A percentile compares a stretch with the other conserved stretches of the same genome.
Conservation (phyloP, 1,140 invertebrate genomes). For the Trissolcus basalis region DNA sequence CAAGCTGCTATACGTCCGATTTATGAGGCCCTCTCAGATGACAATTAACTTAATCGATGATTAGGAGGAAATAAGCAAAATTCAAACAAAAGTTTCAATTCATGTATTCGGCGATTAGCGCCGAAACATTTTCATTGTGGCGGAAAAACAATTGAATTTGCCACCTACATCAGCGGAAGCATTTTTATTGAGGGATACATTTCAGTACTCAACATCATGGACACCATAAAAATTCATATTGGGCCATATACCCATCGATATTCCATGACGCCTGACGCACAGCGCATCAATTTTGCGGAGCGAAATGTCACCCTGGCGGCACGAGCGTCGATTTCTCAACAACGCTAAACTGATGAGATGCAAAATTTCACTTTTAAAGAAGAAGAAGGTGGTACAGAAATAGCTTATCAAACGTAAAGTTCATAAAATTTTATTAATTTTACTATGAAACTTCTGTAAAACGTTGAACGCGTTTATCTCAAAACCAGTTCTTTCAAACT, state of each 20-base stretch:
- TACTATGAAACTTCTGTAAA: slow-evolving; percentile 2
- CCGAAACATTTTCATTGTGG: slow-evolving; percentile 10
- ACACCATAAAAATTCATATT: slow-evolving; percentile 2
- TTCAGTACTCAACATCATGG: slow-evolving; percentile 19
- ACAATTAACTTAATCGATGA: slow-evolving; percentile 12
- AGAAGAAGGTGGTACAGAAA: slow-evolving; percentile 7
- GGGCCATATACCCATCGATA: not conserved
- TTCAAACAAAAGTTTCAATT: slow-evolving; percentile 21
- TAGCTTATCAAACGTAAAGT: slow-evolving; percentile 1
- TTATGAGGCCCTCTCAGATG: slow-evolving; percentile 13
- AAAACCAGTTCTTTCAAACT: slow-evolving; percentile 9
- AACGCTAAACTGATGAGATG: slow-evolving; percentile 1
- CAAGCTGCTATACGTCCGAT: slow-evolving; percentile 7
- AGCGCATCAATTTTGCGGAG: slow-evolving; percentile 5
- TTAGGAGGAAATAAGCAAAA: slow-evolving; percentile 9
- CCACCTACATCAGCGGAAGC: slow-evolving; percentile 1
- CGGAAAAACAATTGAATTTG: slow-evolving; percentile 14
- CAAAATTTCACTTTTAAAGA: slow-evolving; percentile 3
- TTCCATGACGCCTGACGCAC: not conserved
- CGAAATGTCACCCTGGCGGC: not conserved
- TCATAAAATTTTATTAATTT: slow-evolving; percentile 6
- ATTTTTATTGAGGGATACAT: slow-evolving; percentile 22
- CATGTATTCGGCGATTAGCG: slow-evolving; percentile 6
- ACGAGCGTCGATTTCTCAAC: slow-evolving; percentile 1
- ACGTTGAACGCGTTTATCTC: no score